Conservation (phyloP, 1,140 invertebrate species). For the Oncopodura yosiiana region DNA sequence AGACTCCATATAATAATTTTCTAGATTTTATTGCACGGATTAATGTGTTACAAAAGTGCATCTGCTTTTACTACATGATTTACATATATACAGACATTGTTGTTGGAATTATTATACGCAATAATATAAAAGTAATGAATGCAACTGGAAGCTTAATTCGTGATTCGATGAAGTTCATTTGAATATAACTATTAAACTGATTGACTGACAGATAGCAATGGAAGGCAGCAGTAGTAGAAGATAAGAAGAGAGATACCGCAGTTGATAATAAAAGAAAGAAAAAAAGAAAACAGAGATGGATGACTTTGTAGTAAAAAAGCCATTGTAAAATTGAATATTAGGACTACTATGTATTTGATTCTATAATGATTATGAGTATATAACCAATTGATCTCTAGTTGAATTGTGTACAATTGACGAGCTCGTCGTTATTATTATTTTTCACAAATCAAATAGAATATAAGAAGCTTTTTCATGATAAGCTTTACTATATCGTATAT, state of each 20-base stretch:
- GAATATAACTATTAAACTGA: conserved; percentile 17
- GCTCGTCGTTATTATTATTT: too few species aligned
- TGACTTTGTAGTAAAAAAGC: not conserved
- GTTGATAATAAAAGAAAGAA: conserved; percentile 4
- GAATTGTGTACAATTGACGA: not conserved
- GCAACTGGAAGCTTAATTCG: not conserved
- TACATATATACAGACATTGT: not conserved
- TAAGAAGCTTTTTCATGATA: too few species aligned
- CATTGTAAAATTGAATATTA: not conserved
- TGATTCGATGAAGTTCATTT: conserved; percentile 19
- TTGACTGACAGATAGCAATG: conserved; percentile 8
- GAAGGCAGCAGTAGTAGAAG: not conserved
- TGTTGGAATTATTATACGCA: not conserved
- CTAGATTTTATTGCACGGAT: too few species aligned
- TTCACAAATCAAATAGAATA: too few species aligned
- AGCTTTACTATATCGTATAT: too few species aligned
- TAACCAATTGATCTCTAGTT: not conserved
- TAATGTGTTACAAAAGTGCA: not conserved
- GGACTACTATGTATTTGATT: not conserved
- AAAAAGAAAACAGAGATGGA: conserved; percentile 3
- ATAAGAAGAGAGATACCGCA: conserved; percentile 8
- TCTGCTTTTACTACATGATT: conserved; percentile 1
- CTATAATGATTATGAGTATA: not conserved
- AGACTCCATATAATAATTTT: too few species aligned
- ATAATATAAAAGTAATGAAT: not conserved